Percentiles rank a stretch among this genome's conserved stretches.
Evolutionary conservation across 2,888 invertebrate genomes (phyloP).

Genomic region (Agonopterix subpropinquella): DNA sequence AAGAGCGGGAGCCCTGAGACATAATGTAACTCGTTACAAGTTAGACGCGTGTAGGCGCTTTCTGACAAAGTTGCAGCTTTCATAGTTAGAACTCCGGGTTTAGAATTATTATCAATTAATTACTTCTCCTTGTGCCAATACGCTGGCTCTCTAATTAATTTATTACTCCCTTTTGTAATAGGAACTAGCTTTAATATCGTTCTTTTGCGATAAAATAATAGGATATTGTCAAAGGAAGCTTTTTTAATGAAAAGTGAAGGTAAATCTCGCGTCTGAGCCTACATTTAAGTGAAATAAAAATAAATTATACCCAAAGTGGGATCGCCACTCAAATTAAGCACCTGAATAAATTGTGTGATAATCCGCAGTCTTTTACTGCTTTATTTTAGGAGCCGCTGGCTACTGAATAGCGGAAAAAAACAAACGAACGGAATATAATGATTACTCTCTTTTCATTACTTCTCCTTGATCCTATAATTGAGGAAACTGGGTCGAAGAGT

Average conservation of each 20-base stretch:
- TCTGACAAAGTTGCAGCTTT: not conserved
- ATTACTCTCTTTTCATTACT: conserved; percentile 73
- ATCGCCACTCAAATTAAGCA: conserved; percentile 72
- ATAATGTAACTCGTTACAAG: conserved; percentile 54
- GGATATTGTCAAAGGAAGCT: conserved; percentile 22
- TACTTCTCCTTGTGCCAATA: not conserved
- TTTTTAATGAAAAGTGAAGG: conserved; percentile 52
- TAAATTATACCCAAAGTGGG: conserved; percentile 67
- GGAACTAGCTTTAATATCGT: not conserved
- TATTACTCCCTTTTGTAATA: too few relatives aligned
- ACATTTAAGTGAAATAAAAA: conserved; percentile 70
- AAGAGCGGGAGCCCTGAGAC: conserved; percentile 22
- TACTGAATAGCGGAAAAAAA: conserved; percentile 43
- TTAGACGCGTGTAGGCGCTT: conserved; percentile 21
- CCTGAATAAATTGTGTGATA: conserved; percentile 75
- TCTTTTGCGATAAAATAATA: not conserved
- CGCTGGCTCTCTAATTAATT: too few relatives aligned
- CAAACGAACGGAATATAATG: conserved; percentile 70
- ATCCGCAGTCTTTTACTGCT: conserved; percentile 71
- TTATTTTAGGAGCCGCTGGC: conserved; percentile 52
- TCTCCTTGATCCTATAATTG: conserved; percentile 71
- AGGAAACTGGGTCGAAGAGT: conserved; percentile 68
- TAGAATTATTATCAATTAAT: conserved; percentile 5
- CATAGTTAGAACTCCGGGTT: not conserved
- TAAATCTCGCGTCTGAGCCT: conserved; percentile 52